Conservation (phyloP, 1,140 invertebrate species). For the Teleopsis dalmanni region DNA sequence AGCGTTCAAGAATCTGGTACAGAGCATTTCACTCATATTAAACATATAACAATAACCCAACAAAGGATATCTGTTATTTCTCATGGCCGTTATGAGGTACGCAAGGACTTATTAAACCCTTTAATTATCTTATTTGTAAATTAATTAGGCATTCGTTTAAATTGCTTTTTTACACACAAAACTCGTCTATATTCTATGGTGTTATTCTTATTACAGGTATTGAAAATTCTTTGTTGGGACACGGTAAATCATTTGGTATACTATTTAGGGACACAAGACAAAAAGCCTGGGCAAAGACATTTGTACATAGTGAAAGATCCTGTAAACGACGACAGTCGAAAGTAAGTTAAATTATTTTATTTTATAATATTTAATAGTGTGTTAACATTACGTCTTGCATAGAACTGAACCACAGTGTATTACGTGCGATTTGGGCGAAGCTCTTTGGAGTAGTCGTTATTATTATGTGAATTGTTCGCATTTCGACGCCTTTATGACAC, state of each 20-base stretch:
- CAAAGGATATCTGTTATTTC: slow-evolving; percentile 78
- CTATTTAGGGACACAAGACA: slow-evolving; percentile 72
- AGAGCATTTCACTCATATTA: slow-evolving; percentile 83
- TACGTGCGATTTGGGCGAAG: slow-evolving; percentile 64
- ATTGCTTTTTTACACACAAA: too few relatives aligned
- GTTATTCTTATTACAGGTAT: slow-evolving; percentile 42
- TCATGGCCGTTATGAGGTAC: slow-evolving; percentile 79
- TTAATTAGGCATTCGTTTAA: too few relatives aligned
- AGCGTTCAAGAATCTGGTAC: slow-evolving; percentile 71
- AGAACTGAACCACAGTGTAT: slow-evolving; percentile 65
- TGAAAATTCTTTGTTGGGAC: slow-evolving; percentile 78
- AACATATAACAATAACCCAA: slow-evolving; percentile 73
- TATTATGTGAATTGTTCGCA: slow-evolving; percentile 74
- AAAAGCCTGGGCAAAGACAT: slow-evolving; percentile 75
- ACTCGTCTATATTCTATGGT: background rate
- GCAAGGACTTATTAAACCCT: background rate
- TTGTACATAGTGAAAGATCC: slow-evolving; percentile 71
- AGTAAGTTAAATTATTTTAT: slow-evolving; percentile 28
- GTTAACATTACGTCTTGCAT: slow-evolving; percentile 16
- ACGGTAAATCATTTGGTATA: slow-evolving; percentile 74
- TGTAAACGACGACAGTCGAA: slow-evolving; percentile 60
- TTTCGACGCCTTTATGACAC: slow-evolving; percentile 63
- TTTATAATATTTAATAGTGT: background rate
- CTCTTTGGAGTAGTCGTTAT: slow-evolving; percentile 61
- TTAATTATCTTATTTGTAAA: too few relatives aligned